These are phyloP conservation scores for Orius insidiosus DNA, from an alignment of 1,140 invertebrate species.

Conservation along the genomic window DNA sequence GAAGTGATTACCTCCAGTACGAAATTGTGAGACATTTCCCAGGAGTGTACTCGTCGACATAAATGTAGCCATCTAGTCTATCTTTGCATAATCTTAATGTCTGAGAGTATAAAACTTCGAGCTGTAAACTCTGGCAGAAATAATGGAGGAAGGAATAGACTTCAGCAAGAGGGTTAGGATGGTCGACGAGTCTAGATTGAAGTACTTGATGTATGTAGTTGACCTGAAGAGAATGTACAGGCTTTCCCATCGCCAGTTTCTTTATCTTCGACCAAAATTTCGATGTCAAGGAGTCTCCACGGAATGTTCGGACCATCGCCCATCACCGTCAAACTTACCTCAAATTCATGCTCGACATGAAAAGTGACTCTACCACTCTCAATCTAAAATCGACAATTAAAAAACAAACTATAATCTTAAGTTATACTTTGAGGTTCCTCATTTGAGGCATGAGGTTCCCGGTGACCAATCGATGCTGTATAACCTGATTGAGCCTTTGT, in stretches of 20 bases:
- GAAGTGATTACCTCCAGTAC: too few species aligned
- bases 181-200: conserved; percentile 71
- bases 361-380: conserved; percentile 88
- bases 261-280: conserved; percentile 89
- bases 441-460: conserved; percentile 84
- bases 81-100: conserved; percentile 73
- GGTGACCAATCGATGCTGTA: conserved; percentile 83
- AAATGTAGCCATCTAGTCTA: conserved; percentile 73
- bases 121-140: conserved; percentile 86
- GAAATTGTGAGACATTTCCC: conserved; percentile 77
- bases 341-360: conserved; percentile 89
- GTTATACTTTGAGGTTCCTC: conserved; percentile 68
- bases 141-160: conserved; percentile 78
- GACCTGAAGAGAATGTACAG: conserved; percentile 78
- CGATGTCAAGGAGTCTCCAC: conserved; percentile 87
- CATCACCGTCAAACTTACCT: conserved; percentile 90
- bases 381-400: conserved; percentile 35
- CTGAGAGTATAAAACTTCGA: conserved; percentile 91
- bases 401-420: neutral
- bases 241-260: conserved; percentile 96
- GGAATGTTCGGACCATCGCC: conserved; percentile 81
- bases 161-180: conserved; percentile 53
- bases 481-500: conserved; percentile 78
- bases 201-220: conserved; percentile 81
- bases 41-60: conserved; percentile 81